Evolutionary conservation across 2,888 invertebrate genomes (phyloP).

Genomic region (Cactoblastis cactorum): DNA sequence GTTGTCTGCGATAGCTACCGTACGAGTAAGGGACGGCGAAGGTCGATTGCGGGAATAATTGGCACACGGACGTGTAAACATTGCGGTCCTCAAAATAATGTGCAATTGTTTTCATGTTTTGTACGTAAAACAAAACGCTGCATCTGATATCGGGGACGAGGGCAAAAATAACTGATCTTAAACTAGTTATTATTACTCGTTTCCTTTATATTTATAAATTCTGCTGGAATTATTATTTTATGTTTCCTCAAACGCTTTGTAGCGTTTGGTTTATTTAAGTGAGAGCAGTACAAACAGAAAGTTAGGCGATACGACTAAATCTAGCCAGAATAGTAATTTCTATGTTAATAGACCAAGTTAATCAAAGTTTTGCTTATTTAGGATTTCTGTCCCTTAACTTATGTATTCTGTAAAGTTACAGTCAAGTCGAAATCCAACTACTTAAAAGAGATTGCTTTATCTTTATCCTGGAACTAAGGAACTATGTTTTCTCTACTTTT

Average conservation of each 20-base stretch:
- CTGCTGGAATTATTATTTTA: too few species aligned
- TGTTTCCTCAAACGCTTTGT: too few species aligned
- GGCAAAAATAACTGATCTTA: slow-evolving; percentile 33
- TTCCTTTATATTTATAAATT: neutral
- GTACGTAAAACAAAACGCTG: slow-evolving; percentile 52
- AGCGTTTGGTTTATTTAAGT: neutral
- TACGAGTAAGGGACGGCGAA: slow-evolving; percentile 41
- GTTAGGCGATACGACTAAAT: neutral
- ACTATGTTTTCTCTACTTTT: neutral
- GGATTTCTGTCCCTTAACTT: neutral
- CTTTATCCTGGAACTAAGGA: neutral
- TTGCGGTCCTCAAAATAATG: slow-evolving; percentile 51
- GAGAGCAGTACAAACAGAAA: neutral
- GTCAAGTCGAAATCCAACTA: neutral
- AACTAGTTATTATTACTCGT: neutral
- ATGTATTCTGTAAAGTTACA: neutral
- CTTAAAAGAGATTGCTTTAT: neutral
- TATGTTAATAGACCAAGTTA: neutral
- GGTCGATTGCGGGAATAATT: slow-evolving; percentile 46
- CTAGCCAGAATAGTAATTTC: neutral
- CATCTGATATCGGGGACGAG: slow-evolving; percentile 43
- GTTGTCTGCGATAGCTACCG: too few species aligned
- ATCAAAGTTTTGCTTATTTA: neutral
- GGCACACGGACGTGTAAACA: slow-evolving; percentile 53
- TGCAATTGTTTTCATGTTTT: slow-evolving; percentile 52